These are phyloP conservation scores for Pyrochroa serraticornis DNA, from an alignment of 2,888 invertebrate genomes.

Conservation along the genomic window DNA sequence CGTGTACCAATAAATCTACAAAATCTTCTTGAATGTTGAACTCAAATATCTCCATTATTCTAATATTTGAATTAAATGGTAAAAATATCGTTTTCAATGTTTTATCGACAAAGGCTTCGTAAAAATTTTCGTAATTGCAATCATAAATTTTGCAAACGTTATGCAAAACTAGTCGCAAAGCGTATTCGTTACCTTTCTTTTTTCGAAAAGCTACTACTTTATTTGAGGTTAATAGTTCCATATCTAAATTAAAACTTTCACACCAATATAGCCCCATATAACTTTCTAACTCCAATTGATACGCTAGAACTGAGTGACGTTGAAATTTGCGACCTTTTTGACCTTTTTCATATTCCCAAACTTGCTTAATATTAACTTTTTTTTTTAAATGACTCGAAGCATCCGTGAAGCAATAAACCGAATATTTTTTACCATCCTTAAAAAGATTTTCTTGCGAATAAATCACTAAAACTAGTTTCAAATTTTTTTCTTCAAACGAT, in stretches of 20 bases:
- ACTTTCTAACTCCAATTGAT: conserved; percentile 61
- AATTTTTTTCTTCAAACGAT: conserved; percentile 37
- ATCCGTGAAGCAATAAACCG: conserved; percentile 67
- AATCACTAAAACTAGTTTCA: conserved; percentile 57
- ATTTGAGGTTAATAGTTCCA: conserved; percentile 60
- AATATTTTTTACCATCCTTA: conserved; percentile 60
- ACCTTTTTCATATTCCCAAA: conserved; percentile 35
- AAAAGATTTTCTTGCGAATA: conserved; percentile 65
- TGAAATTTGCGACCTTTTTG: conserved; percentile 50
- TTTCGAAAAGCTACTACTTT: conserved; percentile 60
- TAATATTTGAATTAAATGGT: conserved; percentile 27
- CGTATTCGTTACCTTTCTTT: conserved; percentile 44
- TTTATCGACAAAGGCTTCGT: conserved; percentile 9
- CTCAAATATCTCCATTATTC: conserved; percentile 63
- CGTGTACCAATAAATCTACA: conserved; percentile 58
- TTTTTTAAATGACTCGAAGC: conserved; percentile 59
- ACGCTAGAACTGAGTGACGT: conserved; percentile 48
- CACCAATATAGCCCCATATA: conserved; percentile 71
- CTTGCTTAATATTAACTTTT: conserved; percentile 46
- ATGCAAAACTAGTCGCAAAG: conserved; percentile 47
- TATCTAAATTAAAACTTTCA: conserved; percentile 61
- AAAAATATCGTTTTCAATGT: conserved; percentile 16
- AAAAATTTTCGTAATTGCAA: conserved; percentile 4
- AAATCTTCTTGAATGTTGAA: conserved; percentile 44
- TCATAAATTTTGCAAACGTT: conserved; percentile 39